phyloP scores from a whole-genome alignment of 2,888 invertebrate genomes.

The Hololepta plana region DNA sequence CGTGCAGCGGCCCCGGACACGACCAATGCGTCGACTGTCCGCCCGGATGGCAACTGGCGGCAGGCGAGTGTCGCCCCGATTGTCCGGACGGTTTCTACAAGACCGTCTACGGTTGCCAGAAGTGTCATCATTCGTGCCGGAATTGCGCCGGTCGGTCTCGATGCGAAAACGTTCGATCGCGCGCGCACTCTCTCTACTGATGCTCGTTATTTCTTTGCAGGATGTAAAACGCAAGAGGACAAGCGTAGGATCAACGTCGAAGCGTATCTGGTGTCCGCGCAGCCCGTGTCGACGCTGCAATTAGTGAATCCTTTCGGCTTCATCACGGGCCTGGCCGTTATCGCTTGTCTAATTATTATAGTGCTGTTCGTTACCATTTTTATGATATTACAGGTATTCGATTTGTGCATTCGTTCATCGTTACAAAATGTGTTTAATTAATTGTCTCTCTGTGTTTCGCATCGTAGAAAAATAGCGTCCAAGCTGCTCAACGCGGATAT shows the following conservation, averaged over 20 bases:
- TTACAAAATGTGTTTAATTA: background rate
- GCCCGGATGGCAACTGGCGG: conserved; percentile 60
- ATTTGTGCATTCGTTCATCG: background rate
- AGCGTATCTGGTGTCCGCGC: conserved; percentile 24
- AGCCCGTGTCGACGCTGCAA: conserved; percentile 26
- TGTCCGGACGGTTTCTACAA: conserved; percentile 80
- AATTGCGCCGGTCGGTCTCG: conserved; percentile 81
- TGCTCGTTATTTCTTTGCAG: conserved; percentile 14
- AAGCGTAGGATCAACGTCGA: conserved; percentile 27
- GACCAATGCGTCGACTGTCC: conserved; percentile 77
- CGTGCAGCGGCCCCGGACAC: conserved; percentile 68
- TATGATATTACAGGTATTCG: conserved; percentile 48
- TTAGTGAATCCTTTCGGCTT: conserved; percentile 36
- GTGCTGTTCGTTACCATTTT: conserved; percentile 53
- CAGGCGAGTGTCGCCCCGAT: conserved; percentile 69
- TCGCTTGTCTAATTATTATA: conserved; percentile 48
- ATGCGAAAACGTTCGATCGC: conserved; percentile 10
- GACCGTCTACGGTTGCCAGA: conserved; percentile 64
- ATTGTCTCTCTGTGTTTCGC: conserved; percentile 10
- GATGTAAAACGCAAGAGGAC: conserved; percentile 25
- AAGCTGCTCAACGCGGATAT: conserved; percentile 21
- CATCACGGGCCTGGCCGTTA: conserved; percentile 46
- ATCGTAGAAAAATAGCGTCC: conserved; percentile 25
- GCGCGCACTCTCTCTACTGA: background rate
- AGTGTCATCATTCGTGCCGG: conserved; percentile 76